phyloP scores from a whole-genome alignment of 1,140 invertebrate species.

The Apolygus lucorum region DNA sequence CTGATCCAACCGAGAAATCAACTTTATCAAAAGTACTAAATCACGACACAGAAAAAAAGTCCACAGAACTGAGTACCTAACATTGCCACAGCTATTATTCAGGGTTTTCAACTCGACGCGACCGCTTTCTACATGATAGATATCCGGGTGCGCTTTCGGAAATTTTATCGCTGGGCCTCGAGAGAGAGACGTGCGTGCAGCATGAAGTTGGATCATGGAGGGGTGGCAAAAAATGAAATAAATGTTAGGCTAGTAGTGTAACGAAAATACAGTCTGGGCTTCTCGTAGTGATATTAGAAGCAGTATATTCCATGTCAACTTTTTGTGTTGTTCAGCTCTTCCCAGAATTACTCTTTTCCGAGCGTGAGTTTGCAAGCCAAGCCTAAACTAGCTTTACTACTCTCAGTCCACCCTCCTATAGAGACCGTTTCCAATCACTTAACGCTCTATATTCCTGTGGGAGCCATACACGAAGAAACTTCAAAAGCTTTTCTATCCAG shows the following conservation, averaged over 20 bases:
- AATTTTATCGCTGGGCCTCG: slow-evolving; percentile 2
- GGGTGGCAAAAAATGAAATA: neutral
- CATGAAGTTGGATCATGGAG: neutral
- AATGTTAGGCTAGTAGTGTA: slow-evolving; percentile 10
- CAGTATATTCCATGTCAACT: neutral
- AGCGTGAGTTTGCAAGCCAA: neutral
- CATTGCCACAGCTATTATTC: slow-evolving; percentile 2
- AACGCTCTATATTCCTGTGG: neutral
- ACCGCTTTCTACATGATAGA: slow-evolving; percentile 10
- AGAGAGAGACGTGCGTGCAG: neutral
- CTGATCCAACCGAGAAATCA: slow-evolving; percentile 5
- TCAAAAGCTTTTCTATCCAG: too few species aligned
- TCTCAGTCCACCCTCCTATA: neutral
- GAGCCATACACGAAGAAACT: too few species aligned
- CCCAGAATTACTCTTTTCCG: neutral
- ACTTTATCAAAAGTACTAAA: slow-evolving; percentile 8
- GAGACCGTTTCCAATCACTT: neutral
- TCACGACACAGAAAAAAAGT: neutral
- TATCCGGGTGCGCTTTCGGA: slow-evolving; percentile 9
- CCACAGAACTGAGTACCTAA: neutral
- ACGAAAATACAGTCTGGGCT: neutral
- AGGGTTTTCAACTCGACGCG: slow-evolving; percentile 12
- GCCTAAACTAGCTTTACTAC: too few species aligned
- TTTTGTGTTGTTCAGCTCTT: too few species aligned
- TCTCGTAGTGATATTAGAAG: slow-evolving; percentile 1